Base-by-base conservation (phyloP, 1,140 invertebrate species). In the Drosophila athabasca region DNA sequence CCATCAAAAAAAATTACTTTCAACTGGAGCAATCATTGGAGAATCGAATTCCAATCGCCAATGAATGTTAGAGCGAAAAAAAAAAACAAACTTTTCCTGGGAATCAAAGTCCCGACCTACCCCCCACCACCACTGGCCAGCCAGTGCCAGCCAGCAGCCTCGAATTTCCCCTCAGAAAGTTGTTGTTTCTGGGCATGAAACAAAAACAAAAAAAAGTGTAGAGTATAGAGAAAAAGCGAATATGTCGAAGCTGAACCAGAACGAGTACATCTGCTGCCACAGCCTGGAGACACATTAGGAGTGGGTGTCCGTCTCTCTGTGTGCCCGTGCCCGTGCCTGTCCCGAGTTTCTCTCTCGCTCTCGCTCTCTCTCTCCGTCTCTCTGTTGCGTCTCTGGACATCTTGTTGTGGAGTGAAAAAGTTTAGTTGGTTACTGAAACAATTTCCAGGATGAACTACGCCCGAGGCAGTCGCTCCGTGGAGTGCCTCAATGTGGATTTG, bases 401-500 rank as follows among this genome's bases (percentile, higher is more conserved):
- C 35, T 39, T 39, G 35, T 39, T 13, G 35, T 39, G 35, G 11
- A 41, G 35, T 22, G 8, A 48, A 48, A 41, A 41, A 31, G 41
- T 17, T 3, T 4, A 39, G 35, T 39, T 31, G 31, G 31, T 31
- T 31, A 31, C 31, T 31, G 31, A 17, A 9, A 39, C 8, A 13
- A 44, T 29, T n/a, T 2, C 29, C 17, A 67, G 35, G 4, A 85
- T 85, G 82, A 88, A 52, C 43, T 64, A 52, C n/a, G 35, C 55
- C 24, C 57, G 66, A 26, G 60, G 57, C 24, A 51, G 53, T 17
- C 59, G 70, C 22, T 46, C 46, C 11, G 24, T 67, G 41, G 60
- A 70, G 57, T 70, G 67, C 52, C 62, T 76, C 0, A 91, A 91
- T 57, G 29, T 91, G 53, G 69, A 78, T 57, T 58, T 88, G 54